Percentiles rank a stretch among this genome's conserved stretches.
These are phyloP conservation scores for Protobothrops mucrosquamatus DNA, from an alignment of 2,113 vertebrate species.

Conservation along the genomic window DNA sequence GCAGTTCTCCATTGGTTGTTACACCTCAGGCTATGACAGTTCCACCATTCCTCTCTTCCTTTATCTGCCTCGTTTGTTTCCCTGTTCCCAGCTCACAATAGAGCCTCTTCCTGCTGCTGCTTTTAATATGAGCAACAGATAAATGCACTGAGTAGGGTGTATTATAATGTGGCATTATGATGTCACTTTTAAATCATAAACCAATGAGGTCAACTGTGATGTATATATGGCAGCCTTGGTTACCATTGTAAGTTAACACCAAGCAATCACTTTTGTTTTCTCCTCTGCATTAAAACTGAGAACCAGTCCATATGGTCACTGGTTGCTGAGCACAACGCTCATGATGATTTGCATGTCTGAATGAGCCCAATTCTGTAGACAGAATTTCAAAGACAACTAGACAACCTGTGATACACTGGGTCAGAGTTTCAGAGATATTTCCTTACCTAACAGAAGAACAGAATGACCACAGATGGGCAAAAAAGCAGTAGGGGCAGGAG, in stretches of 20 bases:
- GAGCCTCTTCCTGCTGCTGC: background rate
- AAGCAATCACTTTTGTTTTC: background rate
- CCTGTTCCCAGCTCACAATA: background rate
- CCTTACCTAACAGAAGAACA: background rate
- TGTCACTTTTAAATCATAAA: conserved; percentile 6
- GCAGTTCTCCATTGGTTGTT: background rate
- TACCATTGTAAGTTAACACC: background rate
- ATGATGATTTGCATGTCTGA: background rate
- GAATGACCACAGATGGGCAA: background rate
- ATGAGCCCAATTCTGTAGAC: background rate
- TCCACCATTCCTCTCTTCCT: background rate
- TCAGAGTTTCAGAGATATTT: background rate
- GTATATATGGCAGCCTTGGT: background rate
- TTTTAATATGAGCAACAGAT: background rate
- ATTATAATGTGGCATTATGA: background rate
- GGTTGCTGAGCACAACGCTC: background rate
- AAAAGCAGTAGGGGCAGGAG: background rate
- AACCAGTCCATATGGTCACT: no score
- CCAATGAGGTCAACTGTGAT: background rate
- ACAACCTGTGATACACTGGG: background rate
- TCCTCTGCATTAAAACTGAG: background rate
- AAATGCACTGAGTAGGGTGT: background rate
- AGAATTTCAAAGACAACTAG: background rate
- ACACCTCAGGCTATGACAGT: background rate
- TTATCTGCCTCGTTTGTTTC: background rate